Evolutionary conservation across 2,888 invertebrate species (phyloP), one percentile per base, ranked within the genome.

Genomic region (Volucella inflata): DNA sequence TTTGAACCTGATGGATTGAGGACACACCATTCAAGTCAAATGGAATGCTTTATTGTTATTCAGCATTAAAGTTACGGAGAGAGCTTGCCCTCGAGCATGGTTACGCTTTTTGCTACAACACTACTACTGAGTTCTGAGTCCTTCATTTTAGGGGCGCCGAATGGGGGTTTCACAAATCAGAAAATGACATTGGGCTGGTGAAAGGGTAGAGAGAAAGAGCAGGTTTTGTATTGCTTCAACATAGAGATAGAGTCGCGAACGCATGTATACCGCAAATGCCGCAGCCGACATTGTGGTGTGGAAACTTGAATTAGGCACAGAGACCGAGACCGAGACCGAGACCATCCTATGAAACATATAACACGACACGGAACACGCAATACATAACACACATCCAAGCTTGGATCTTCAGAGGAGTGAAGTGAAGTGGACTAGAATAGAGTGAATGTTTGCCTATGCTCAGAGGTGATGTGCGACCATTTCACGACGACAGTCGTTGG

Each of bases 31-130:
- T 48, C 50, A 75, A 84, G 75, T 84, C 84, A 84, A 84, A 79
- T 84, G 79, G 84, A 84, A 84, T 84, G 84, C 79, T 84, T 84
- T 84, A 80, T 84, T 84, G 79, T 79, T 80, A 75, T 84, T 80
- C 67, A 79, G 74, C 48, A 53, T 6, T 30, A 53, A 65, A 75
- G 84, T 84, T 79, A 79, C 46, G 74, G 68, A 30, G 30, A 30
- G 62, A 42, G 57, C 51, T 72, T 38, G 14, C 44, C 70, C 70
- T 50, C 21, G 46, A 48, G 44, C 67, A 65, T 57, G 72, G 76
- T 70, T 59, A 81, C 75, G 75, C 57, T 70, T 70, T 76, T 70
- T 46, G 12, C 62, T 59, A 30, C 30, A 30, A 3, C 30, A 30
- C 30, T 30, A 30, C 12, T n/a, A 17, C 53, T 64, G 16, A 17